Evolutionary conservation across 2,113 vertebrate genomes (phyloP).

Genomic region (Murina feae): DNA sequence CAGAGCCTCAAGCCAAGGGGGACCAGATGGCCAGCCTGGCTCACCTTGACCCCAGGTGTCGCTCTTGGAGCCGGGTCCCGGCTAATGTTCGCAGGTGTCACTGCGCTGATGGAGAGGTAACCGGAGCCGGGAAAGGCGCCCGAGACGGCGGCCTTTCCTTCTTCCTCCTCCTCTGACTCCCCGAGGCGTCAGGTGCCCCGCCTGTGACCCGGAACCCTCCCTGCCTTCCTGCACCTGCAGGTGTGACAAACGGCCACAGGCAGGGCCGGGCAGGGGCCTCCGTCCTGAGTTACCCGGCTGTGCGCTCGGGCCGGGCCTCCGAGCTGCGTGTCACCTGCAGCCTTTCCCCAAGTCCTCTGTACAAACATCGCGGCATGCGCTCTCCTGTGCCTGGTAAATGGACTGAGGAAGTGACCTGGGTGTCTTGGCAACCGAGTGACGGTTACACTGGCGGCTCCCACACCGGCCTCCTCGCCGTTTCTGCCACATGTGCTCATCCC

Average conservation of each 20-base stretch:
- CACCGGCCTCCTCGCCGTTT: not conserved
- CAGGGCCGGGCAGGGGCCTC: not conserved
- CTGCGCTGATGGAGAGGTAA: slow-evolving; percentile 60
- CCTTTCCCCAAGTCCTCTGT: not conserved
- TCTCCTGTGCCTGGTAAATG: not conserved
- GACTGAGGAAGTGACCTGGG: not conserved
- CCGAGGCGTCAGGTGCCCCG: slow-evolving; percentile 25
- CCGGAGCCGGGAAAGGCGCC: not conserved
- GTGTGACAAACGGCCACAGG: too few species aligned
- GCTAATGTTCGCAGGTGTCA: slow-evolving; percentile 72
- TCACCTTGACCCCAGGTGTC: slow-evolving; percentile 75
- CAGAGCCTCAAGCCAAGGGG: slow-evolving; percentile 15
- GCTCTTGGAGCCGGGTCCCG: not conserved
- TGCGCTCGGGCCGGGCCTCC: too few species aligned
- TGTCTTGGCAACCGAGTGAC: not conserved
- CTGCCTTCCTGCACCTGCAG: too few species aligned
- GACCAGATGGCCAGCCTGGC: slow-evolving; percentile 76
- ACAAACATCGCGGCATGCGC: not conserved
- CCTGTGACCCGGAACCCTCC: slow-evolving; percentile 59
- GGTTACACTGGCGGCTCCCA: not conserved
- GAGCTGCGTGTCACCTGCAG: not conserved
- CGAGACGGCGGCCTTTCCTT: not conserved
- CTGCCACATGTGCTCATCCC: accelerated
- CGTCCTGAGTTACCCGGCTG: not conserved
- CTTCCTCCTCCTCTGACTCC: slow-evolving; percentile 19